Percentiles rank a stretch among this genome's conserved stretches.
phyloP scores from a whole-genome alignment of 2,888 invertebrate species.

The Eristalis pertinax region DNA sequence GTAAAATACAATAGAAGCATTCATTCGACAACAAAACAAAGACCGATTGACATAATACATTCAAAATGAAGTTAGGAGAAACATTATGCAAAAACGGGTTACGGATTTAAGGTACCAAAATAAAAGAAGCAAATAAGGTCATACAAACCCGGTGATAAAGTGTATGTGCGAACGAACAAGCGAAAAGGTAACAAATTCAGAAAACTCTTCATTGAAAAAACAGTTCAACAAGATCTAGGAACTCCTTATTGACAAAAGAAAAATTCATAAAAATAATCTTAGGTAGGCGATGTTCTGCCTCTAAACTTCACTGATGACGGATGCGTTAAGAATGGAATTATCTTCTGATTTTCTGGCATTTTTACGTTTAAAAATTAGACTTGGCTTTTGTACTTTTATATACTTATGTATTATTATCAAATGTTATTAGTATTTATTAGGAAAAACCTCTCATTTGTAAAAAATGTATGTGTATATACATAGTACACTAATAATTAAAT shows the following conservation, averaged over 20 bases:
- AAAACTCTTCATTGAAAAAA: too few relatives aligned
- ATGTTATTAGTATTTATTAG: background rate
- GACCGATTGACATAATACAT: conserved; percentile 28
- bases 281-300: background rate
- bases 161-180: conserved; percentile 19
- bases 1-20: conserved; percentile 45
- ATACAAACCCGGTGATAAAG: too few relatives aligned
- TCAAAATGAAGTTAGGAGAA: conserved; percentile 11
- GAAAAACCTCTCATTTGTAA: background rate
- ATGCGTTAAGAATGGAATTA: background rate
- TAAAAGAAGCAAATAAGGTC: conserved; percentile 1
- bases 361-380: background rate
- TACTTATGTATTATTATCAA: background rate
- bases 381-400: background rate
- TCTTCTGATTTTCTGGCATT: background rate
- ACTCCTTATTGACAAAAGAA: conserved; percentile 39
- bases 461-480: background rate
- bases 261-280: background rate
- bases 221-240: conserved; percentile 23
- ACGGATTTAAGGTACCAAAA: conserved; percentile 12
- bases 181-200: too few relatives aligned
- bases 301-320: background rate
- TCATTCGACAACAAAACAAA: conserved; percentile 19
- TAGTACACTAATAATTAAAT: background rate
- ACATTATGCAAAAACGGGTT: background rate